These are phyloP conservation scores for Oryzias javanicus DNA, from an alignment of 2,113 vertebrate species.

Conservation along the genomic window DNA sequence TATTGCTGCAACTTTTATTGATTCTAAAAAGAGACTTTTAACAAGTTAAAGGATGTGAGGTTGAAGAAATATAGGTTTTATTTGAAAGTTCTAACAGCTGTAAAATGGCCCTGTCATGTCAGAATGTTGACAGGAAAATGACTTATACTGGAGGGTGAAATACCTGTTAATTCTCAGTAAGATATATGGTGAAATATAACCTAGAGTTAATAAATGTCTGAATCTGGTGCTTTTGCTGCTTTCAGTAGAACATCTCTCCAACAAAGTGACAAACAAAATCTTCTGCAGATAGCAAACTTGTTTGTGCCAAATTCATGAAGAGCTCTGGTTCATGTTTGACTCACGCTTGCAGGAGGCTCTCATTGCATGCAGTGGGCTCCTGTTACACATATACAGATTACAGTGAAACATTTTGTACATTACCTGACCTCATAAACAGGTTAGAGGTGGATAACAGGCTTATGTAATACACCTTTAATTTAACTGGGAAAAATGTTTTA, in stretches of 20 bases:
- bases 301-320: constrained; percentile 3
- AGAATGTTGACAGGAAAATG: too few relatives aligned
- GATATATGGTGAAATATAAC: not conserved
- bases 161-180: too few relatives aligned
- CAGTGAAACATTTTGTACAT: constrained; percentile 1
- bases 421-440: not conserved
- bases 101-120: too few relatives aligned
- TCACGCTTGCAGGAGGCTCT: not conserved
- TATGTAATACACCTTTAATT: not conserved
- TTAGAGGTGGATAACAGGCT: not conserved
- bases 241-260: not conserved
- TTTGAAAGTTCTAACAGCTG: too few relatives aligned
- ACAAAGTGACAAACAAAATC: not conserved
- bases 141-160: too few relatives aligned
- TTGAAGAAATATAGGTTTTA: too few relatives aligned
- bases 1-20: too few relatives aligned
- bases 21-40: too few relatives aligned
- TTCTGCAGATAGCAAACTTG: constrained; percentile 7
- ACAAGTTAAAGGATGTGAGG: too few relatives aligned
- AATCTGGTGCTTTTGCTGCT: too few relatives aligned
- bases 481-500: too few relatives aligned
- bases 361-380: not conserved
- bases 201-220: not conserved
- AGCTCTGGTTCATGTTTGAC: constrained; percentile 16
- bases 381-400: not conserved